phyloP scores from a whole-genome alignment of 2,113 vertebrate species.

The Cyprinus carpio region DNA sequence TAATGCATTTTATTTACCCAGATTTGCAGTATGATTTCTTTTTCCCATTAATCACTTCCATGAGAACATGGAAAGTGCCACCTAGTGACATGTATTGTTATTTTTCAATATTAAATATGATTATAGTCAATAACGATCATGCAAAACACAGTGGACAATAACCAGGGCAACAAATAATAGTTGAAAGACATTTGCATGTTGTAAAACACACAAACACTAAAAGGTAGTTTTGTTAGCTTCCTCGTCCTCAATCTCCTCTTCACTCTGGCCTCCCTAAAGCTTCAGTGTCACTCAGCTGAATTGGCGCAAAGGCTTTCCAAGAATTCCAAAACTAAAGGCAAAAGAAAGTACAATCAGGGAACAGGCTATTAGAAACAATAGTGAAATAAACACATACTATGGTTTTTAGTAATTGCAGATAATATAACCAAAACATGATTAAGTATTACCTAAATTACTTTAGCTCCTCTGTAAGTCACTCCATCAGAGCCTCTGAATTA shows the following conservation, averaged over 20 bases:
- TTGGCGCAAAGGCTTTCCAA: slow-evolving; percentile 69
- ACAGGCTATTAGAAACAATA: background rate
- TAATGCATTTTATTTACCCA: background rate
- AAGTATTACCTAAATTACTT: too few species aligned
- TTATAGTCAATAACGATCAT: background rate
- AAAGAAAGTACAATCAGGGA: background rate
- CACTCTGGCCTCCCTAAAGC: background rate
- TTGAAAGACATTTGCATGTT: background rate
- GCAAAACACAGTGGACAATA: background rate
- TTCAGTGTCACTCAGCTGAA: slow-evolving; percentile 70
- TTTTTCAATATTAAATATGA: background rate
- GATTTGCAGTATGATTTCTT: background rate
- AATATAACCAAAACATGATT: background rate
- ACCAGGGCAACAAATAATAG: background rate
- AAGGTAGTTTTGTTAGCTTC: background rate
- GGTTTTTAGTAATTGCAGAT: background rate
- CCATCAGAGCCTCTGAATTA: background rate
- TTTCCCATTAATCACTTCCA: background rate
- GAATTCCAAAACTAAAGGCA: slow-evolving; percentile 74
- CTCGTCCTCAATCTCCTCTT: background rate
- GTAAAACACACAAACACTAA: background rate
- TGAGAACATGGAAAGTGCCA: background rate
- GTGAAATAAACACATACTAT: background rate
- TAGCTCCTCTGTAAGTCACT: background rate
- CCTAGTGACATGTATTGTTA: background rate